Evolutionary conservation across 2,113 vertebrate genomes (phyloP).

Genomic region (Cairina moschata): DNA sequence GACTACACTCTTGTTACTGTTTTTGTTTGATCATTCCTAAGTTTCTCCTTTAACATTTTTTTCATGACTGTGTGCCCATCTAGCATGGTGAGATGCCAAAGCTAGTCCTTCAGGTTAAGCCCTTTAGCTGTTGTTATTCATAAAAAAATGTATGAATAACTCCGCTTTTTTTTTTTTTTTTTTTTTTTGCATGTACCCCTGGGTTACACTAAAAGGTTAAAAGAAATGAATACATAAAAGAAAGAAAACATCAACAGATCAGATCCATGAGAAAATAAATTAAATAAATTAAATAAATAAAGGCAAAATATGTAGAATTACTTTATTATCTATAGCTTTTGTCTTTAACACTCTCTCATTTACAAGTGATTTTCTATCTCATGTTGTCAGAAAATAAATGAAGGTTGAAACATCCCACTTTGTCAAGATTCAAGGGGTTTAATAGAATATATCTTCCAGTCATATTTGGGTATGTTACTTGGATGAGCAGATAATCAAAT

Average conservation of each 20-base stretch:
- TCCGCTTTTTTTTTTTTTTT: background rate
- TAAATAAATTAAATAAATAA: background rate
- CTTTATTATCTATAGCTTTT: background rate
- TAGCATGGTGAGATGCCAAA: background rate
- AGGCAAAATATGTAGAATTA: background rate
- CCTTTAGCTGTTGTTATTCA: background rate
- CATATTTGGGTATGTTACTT: slow-evolving; percentile 1
- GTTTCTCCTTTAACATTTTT: background rate
- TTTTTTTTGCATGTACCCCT: background rate
- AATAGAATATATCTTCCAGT: background rate
- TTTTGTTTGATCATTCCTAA: background rate
- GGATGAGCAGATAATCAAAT: slow-evolving; percentile 32
- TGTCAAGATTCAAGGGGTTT: background rate
- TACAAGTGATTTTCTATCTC: background rate
- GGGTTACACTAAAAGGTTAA: background rate
- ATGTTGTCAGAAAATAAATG: background rate
- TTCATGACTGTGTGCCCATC: background rate
- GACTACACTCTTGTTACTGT: background rate
- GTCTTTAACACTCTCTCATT: background rate
- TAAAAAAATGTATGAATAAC: background rate
- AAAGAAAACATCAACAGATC: background rate
- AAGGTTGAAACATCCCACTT: background rate
- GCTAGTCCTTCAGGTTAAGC: background rate
- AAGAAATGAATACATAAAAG: background rate
- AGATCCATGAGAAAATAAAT: background rate